Evolutionary conservation across 2,113 vertebrate species (phyloP).

Genomic region (Misgurnus mizolepis): DNA sequence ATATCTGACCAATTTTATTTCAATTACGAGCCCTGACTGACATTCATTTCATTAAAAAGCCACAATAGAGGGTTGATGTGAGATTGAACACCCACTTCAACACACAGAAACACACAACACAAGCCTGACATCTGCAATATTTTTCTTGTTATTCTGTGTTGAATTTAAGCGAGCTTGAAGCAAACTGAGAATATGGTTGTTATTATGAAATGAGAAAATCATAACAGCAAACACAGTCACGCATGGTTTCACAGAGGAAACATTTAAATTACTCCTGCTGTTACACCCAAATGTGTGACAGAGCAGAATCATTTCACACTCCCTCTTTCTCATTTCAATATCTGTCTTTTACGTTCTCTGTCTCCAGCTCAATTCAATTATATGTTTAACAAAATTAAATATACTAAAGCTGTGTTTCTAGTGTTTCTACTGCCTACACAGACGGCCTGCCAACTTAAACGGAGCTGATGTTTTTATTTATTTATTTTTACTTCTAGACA

Average conservation of each 20-base stretch:
- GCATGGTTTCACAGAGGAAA: conserved; percentile 42
- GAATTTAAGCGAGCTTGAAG: conserved; percentile 13
- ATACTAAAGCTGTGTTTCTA: not conserved
- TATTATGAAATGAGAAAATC: conserved; percentile 20
- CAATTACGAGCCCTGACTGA: conserved; percentile 53
- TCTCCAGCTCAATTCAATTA: conserved; percentile 34
- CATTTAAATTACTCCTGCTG: conserved; percentile 28
- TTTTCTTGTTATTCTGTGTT: conserved; percentile 13
- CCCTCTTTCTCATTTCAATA: conserved; percentile 19
- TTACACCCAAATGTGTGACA: conserved; percentile 31
- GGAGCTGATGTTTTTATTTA: no score
- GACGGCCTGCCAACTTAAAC: not conserved
- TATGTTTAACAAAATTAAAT: conserved; percentile 34
- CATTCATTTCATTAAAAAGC: conserved; percentile 61
- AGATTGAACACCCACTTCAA: conserved; percentile 61
- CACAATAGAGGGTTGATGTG: conserved; percentile 53
- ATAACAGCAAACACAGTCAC: conserved; percentile 14
- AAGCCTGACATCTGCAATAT: conserved; percentile 3
- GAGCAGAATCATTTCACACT: conserved; percentile 34
- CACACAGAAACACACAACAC: conserved; percentile 45
- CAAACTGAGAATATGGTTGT: conserved; percentile 19
- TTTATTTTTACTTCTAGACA: no score
- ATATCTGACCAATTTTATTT: conserved; percentile 25
- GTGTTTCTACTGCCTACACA: not conserved
- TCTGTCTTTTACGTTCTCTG: not conserved